Percentiles rank a stretch among this genome's conserved stretches.
phyloP scores from a whole-genome alignment of 2,888 invertebrate genomes.

The Nomada lathburiana region DNA sequence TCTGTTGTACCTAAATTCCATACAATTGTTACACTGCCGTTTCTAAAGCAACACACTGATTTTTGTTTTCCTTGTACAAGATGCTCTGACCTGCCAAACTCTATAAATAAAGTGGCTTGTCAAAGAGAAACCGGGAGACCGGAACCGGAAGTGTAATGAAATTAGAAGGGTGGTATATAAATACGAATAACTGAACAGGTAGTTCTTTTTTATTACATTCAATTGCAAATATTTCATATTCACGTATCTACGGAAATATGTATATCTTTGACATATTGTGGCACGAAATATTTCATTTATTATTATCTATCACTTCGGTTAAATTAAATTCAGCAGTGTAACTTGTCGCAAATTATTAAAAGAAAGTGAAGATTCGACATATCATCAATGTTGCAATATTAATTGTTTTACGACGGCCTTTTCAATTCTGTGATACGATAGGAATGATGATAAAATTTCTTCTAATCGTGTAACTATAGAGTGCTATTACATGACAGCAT shows the following conservation, averaged over 20 bases:
- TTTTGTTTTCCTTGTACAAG: constrained; percentile 50
- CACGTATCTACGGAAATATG: not conserved
- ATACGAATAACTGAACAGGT: constrained; percentile 40
- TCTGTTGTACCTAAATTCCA: constrained; percentile 14
- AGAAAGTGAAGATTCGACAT: not conserved
- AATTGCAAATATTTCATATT: not conserved
- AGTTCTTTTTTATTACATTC: constrained; percentile 9
- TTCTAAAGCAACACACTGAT: constrained; percentile 43
- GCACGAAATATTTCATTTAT: not conserved
- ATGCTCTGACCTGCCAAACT: constrained; percentile 61
- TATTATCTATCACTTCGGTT: not conserved
- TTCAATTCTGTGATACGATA: too few relatives aligned
- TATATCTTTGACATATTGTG: not conserved
- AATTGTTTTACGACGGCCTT: too few relatives aligned
- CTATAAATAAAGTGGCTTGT: constrained; percentile 73
- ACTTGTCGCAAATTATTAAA: not conserved
- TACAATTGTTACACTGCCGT: constrained; percentile 33
- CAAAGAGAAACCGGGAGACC: constrained; percentile 66
- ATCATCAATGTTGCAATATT: too few relatives aligned
- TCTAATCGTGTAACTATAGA: too few relatives aligned
- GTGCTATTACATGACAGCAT: too few relatives aligned
- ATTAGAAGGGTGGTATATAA: constrained; percentile 62
- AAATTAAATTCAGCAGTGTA: not conserved
- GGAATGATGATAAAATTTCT: too few relatives aligned
- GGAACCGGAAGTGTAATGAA: constrained; percentile 67